phyloP scores from a whole-genome alignment of 2,888 invertebrate species.

The Amorpha juglandis region DNA sequence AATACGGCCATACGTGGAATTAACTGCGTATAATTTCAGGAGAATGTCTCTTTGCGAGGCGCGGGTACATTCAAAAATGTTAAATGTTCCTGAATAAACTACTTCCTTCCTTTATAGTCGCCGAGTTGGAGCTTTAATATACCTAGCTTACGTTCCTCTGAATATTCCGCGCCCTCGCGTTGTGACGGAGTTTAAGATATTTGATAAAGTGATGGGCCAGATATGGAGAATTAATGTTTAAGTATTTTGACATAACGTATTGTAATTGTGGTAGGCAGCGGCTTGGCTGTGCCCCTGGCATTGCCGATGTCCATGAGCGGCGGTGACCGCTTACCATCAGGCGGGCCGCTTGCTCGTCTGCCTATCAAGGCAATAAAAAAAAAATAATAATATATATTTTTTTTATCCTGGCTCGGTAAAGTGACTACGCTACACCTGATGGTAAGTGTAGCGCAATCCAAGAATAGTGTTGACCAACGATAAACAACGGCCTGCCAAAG shows the following conservation, averaged over 20 bases:
- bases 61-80: constrained; percentile 40
- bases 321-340: no score
- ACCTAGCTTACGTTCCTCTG: constrained; percentile 37
- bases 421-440: no score
- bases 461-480: no score
- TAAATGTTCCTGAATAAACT: constrained; percentile 40
- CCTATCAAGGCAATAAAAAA: no score
- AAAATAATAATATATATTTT: no score
- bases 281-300: no score
- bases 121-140: constrained; percentile 41
- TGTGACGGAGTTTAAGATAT: constrained; percentile 7
- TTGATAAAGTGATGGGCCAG: neutral
- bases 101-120: constrained; percentile 41
- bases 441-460: no score
- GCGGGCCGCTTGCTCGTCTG: no score
- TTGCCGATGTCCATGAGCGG: no score
- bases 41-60: constrained; percentile 29
- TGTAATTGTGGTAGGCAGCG: no score
- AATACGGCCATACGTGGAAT: constrained; percentile 32
- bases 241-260: neutral
- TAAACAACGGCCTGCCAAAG: no score
- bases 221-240: neutral
- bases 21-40: constrained; percentile 33
- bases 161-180: constrained; percentile 21
- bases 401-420: no score